Percentiles rank a stretch among this genome's conserved stretches.
These are phyloP conservation scores for Caenorhabditis becei DNA, from an alignment of 2,888 invertebrate genomes.

Conservation along the genomic window DNA sequence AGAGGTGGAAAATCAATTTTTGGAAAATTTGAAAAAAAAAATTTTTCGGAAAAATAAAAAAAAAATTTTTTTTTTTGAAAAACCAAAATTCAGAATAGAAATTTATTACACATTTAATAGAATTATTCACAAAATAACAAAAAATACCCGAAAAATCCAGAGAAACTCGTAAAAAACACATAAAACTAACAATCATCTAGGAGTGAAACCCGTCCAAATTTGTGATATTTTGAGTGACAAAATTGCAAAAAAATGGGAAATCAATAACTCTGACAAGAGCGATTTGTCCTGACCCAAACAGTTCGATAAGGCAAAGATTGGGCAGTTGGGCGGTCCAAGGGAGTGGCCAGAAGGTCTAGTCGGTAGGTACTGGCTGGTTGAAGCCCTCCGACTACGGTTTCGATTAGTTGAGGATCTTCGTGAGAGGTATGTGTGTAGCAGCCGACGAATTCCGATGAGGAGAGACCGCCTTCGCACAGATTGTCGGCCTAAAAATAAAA, in stretches of 20 bases:
- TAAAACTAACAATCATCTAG: too few relatives aligned
- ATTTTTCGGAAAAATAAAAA: too few relatives aligned
- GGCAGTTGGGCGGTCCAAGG: conserved; percentile 56
- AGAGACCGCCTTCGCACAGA: conserved; percentile 66
- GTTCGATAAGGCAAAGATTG: conserved; percentile 73
- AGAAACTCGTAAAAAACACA: too few relatives aligned
- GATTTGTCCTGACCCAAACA: conserved; percentile 71
- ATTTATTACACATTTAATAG: too few relatives aligned
- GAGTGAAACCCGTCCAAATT: conserved; percentile 15
- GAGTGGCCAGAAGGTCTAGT: conserved; percentile 71
- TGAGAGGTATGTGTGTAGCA: conserved; percentile 67
- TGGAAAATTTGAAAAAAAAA: too few relatives aligned
- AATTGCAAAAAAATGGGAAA: too few relatives aligned
- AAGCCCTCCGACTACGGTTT: conserved; percentile 69
- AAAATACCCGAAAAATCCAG: too few relatives aligned
- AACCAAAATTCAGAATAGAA: too few relatives aligned
- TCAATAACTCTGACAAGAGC: conserved; percentile 7
- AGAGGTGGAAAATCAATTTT: too few relatives aligned
- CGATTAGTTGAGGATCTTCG: conserved; percentile 58
- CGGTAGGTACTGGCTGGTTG: conserved; percentile 69
- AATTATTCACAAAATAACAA: too few relatives aligned
- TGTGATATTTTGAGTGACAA: not conserved
- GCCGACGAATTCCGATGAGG: conserved; percentile 67
- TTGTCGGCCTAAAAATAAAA: conserved; percentile 66
- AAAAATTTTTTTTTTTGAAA: too few relatives aligned